Evolutionary conservation across 2,113 vertebrate genomes (phyloP).

Genomic region (Uropsilus gracilis): DNA sequence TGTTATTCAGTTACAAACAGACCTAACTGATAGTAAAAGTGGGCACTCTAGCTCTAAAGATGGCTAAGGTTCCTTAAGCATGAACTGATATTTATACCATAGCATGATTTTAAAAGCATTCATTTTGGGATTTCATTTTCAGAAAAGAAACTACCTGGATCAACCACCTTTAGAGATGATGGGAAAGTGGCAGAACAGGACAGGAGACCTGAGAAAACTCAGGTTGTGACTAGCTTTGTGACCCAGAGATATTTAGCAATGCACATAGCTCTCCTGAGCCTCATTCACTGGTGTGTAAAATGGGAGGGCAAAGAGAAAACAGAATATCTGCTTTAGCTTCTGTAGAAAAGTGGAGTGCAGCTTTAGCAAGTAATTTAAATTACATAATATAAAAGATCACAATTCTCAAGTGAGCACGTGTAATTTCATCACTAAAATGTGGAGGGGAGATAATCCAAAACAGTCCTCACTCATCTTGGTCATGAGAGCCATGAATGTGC

Average conservation of each 20-base stretch:
- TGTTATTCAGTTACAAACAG: background rate
- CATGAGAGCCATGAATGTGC: background rate
- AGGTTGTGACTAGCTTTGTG: background rate
- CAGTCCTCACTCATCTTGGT: background rate
- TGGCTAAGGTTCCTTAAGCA: background rate
- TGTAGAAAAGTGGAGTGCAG: background rate
- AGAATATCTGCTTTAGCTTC: background rate
- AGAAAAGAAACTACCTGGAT: background rate
- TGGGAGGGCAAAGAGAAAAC: background rate
- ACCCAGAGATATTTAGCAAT: background rate
- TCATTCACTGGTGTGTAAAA: background rate
- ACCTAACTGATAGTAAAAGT: background rate
- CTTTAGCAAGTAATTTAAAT: background rate
- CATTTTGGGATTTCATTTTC: background rate
- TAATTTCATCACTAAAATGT: background rate
- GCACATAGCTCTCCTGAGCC: background rate
- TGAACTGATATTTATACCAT: background rate
- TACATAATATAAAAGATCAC: background rate
- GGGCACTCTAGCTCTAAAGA: background rate
- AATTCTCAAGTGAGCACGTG: background rate
- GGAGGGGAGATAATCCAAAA: background rate
- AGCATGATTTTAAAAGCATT: background rate
- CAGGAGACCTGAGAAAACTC: background rate
- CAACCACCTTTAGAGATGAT: background rate
- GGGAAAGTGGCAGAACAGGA: background rate